Evolutionary conservation across 2,113 vertebrate species (phyloP).

Genomic region (Urocynchramus pylzowi): DNA sequence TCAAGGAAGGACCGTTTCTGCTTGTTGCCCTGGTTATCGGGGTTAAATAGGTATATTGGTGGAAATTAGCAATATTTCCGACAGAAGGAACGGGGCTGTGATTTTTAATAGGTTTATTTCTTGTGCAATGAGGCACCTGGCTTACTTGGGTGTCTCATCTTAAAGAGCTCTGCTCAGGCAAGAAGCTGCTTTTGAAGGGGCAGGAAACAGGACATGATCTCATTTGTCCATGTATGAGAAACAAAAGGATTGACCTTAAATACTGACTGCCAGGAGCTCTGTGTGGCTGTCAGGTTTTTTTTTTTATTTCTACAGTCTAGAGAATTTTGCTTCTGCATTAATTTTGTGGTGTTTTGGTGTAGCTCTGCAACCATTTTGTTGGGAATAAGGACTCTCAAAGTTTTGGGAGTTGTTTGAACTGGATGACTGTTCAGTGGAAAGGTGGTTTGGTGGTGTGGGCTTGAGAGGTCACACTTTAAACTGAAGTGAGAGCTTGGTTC

Average conservation of each 20-base stretch:
- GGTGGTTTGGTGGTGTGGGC: background rate
- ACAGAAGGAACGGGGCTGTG: rapidly evolving
- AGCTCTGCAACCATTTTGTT: background rate
- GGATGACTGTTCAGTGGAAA: background rate
- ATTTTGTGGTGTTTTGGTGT: background rate
- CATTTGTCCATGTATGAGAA: background rate
- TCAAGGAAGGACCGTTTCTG: background rate
- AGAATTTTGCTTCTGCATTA: background rate
- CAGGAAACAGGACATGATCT: conserved; percentile 41
- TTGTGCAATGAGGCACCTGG: background rate
- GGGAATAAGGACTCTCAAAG: background rate
- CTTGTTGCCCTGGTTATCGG: rapidly evolving
- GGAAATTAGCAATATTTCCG: background rate
- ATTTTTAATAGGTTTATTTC: background rate
- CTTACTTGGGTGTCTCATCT: background rate
- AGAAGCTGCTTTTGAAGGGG: background rate
- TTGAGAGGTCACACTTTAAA: background rate
- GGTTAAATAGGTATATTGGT: rapidly evolving
- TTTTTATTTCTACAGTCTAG: background rate
- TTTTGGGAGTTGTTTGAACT: background rate
- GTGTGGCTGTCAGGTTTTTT: background rate
- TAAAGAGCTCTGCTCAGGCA: background rate
- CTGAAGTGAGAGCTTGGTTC: background rate
- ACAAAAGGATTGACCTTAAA: background rate
- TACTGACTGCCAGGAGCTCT: background rate